These are phyloP conservation scores for Meloidogyne floridensis DNA, from an alignment of 1,140 invertebrate genomes.

Conservation along the genomic window DNA sequence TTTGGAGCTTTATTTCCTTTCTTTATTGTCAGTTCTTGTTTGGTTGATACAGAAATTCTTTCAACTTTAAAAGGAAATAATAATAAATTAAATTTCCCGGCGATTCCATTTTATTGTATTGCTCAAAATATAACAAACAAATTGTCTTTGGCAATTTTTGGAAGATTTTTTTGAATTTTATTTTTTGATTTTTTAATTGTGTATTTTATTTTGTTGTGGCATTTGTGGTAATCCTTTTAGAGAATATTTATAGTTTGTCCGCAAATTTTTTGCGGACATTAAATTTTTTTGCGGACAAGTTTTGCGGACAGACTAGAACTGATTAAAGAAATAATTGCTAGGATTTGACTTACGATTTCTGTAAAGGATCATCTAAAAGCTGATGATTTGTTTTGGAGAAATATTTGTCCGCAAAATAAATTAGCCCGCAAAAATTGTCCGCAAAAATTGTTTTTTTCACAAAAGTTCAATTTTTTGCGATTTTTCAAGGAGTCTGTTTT, in stretches of 20 bases:
- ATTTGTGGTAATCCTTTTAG: neutral
- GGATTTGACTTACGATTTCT: too few species aligned
- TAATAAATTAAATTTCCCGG: conserved; percentile 31
- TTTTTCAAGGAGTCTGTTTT: neutral
- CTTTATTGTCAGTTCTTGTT: conserved; percentile 55
- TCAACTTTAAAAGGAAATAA: neutral
- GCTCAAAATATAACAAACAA: conserved; percentile 54
- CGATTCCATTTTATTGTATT: conserved; percentile 47
- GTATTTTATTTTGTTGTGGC: neutral
- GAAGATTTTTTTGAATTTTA: conserved; percentile 29
- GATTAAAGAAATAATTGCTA: too few species aligned
- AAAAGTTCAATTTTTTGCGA: neutral
- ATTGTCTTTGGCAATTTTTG: conserved; percentile 47
- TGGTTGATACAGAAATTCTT: conserved; percentile 21
- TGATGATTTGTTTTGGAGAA: too few species aligned
- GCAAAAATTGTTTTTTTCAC: too few species aligned
- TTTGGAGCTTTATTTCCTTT: conserved; percentile 60
- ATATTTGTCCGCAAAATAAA: too few species aligned
- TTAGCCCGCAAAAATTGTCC: too few species aligned
- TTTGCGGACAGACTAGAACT: too few species aligned
- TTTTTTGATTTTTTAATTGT: conserved; percentile 7
- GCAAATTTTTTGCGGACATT: too few species aligned
- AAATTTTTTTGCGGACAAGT: too few species aligned
- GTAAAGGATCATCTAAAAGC: too few species aligned
- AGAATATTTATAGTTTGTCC: too few species aligned